phyloP scores from a whole-genome alignment of 2,797 vertebrate species.

The Sebastes trivittatus region DNA sequence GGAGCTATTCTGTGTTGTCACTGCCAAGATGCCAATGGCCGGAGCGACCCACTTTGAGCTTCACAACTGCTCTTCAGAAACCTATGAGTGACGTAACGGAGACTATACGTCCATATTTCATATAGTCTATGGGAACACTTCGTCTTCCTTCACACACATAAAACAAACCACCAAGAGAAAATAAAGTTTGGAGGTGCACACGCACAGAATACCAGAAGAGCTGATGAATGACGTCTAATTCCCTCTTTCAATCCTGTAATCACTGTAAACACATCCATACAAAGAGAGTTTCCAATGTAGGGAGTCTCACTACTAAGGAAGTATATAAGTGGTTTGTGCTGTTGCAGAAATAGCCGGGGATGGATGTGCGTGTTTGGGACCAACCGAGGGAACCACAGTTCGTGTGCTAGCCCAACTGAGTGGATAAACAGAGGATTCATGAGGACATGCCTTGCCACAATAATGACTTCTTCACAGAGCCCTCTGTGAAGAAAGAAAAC shows the following conservation, averaged over 20 bases:
- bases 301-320: not conserved
- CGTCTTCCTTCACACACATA: conserved; percentile 3
- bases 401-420: conserved; percentile 39
- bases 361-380: conserved; percentile 48
- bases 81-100: too few relatives aligned
- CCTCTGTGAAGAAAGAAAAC: conserved; percentile 30
- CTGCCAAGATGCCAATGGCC: too few relatives aligned
- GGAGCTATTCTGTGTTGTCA: too few relatives aligned
- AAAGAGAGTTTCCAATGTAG: conserved; percentile 1
- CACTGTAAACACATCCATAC: not conserved
- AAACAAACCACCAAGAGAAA: conserved; percentile 25
- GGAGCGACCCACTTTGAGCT: too few relatives aligned
- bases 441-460: conserved; percentile 68
- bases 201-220: conserved; percentile 8
- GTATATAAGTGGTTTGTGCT: conserved; percentile 6
- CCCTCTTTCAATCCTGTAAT: conserved; percentile 13
- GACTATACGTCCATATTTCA: too few relatives aligned
- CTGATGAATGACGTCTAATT: not conserved
- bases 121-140: not conserved
- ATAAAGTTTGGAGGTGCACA: conserved; percentile 5
- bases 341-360: conserved; percentile 45
- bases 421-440: conserved; percentile 70
- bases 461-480: conserved; percentile 59
- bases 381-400: conserved; percentile 48
- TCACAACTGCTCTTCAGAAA: too few relatives aligned